A percentile compares a stretch with the other conserved stretches of the same genome.
Conservation (phyloP, 2,113 vertebrate species). For the Lamprologus sp. region DNA sequence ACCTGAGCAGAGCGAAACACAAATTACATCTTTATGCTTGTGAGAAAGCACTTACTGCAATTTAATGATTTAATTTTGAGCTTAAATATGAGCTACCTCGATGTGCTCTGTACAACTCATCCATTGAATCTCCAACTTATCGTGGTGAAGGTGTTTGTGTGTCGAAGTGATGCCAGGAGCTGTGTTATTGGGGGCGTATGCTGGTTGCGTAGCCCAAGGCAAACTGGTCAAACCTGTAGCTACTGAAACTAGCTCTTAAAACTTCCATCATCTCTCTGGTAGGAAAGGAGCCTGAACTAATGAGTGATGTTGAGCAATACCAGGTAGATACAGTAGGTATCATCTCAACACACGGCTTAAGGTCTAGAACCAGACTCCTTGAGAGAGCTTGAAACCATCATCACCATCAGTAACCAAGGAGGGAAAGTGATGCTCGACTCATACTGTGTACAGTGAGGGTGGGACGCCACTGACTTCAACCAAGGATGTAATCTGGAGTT, state of each 20-base stretch:
- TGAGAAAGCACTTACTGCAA: not conserved
- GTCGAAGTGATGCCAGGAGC: not conserved
- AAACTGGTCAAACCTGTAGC: not conserved
- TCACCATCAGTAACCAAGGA: not conserved
- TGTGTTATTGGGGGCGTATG: not conserved
- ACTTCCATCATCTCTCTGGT: not conserved
- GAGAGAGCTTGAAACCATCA: not conserved
- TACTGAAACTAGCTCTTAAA: not conserved
- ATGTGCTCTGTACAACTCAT: not conserved
- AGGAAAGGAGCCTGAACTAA: not conserved
- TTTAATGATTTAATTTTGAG: not conserved
- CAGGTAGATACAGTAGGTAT: not conserved
- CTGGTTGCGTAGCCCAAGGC: rapidly evolving
- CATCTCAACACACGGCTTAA: not conserved
- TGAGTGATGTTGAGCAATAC: not conserved
- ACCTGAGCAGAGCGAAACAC: not conserved
- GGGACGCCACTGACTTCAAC: not conserved
- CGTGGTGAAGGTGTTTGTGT: not conserved
- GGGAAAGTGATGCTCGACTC: not conserved
- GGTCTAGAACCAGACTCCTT: rapidly evolving
- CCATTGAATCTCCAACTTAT: not conserved
- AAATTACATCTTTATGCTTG: not conserved
- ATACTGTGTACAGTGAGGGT: not conserved
- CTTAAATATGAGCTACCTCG: not conserved
- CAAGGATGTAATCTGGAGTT: not conserved